A percentile compares a stretch with the other conserved stretches of the same genome.
These are phyloP conservation scores for Ligdia adustata DNA, from an alignment of 2,888 invertebrate species.

Conservation along the genomic window DNA sequence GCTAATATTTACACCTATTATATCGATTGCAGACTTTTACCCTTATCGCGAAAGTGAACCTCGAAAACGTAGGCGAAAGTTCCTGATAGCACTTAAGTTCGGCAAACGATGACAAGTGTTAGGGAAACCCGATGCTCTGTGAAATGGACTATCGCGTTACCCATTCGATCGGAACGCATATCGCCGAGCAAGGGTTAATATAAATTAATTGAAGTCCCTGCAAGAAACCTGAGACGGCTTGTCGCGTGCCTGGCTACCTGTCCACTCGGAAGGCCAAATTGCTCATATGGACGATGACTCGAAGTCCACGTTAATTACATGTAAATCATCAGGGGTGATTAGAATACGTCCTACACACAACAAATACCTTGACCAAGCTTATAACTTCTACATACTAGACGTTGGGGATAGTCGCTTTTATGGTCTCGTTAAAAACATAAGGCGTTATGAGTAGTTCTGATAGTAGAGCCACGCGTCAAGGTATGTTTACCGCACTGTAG, in stretches of 20 bases:
- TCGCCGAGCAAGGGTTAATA: conserved; percentile 58
- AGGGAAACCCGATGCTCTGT: conserved; percentile 56
- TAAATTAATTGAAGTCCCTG: conserved; percentile 76
- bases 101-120: conserved; percentile 29
- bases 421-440: too few relatives aligned
- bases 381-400: too few relatives aligned
- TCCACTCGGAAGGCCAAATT: conserved; percentile 48
- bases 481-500: too few relatives aligned
- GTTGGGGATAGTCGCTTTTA: too few relatives aligned
- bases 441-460: conserved; percentile 15
- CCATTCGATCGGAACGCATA: conserved; percentile 47
- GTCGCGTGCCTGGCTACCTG: conserved; percentile 60
- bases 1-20: conserved; percentile 4
- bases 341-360: too few relatives aligned
- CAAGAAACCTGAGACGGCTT: conserved; percentile 57
- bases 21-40: conserved; percentile 5
- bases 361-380: too few relatives aligned
- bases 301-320: conserved; percentile 41
- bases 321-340: conserved; percentile 33
- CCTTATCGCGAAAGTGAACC: background rate
- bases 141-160: conserved; percentile 56
- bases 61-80: conserved; percentile 20
- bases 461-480: too few relatives aligned
- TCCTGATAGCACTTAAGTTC: conserved; percentile 24
- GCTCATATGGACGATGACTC: conserved; percentile 63